Evolutionary conservation across 2,113 vertebrate species (phyloP).

Genomic region (Atlantisia rogersi): DNA sequence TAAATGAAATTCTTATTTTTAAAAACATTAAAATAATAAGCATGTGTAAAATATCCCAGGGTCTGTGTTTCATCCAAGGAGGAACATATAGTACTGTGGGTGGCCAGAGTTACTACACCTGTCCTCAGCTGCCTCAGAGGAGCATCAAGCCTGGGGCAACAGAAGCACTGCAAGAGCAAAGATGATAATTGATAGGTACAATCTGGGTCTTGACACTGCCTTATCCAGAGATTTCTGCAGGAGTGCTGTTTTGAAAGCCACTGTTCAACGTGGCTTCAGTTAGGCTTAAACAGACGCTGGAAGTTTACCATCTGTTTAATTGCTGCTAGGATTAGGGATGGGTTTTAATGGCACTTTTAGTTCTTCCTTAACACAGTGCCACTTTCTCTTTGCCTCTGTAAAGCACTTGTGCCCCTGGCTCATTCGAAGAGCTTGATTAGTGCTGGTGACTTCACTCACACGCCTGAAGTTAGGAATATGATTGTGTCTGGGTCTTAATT

Average conservation of each 20-base stretch:
- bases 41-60: neutral
- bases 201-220: neutral
- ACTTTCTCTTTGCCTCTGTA: neutral
- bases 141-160: neutral
- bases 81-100: neutral
- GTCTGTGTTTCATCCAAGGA: neutral
- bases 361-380: neutral
- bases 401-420: neutral
- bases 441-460: neutral
- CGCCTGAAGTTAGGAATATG: neutral
- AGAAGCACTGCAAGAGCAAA: neutral
- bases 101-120: neutral
- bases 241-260: neutral
- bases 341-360: neutral
- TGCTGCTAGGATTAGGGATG: neutral
- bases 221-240: neutral
- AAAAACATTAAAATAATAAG: neutral
- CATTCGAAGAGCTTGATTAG: neutral
- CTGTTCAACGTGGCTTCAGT: neutral
- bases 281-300: neutral
- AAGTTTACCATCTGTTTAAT: conserved; percentile 48
- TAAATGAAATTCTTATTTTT: neutral
- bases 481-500: neutral
- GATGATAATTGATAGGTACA: neutral
- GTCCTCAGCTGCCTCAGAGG: neutral